Conservation (phyloP, 2,113 vertebrate genomes). For the Albula glossodonta region DNA sequence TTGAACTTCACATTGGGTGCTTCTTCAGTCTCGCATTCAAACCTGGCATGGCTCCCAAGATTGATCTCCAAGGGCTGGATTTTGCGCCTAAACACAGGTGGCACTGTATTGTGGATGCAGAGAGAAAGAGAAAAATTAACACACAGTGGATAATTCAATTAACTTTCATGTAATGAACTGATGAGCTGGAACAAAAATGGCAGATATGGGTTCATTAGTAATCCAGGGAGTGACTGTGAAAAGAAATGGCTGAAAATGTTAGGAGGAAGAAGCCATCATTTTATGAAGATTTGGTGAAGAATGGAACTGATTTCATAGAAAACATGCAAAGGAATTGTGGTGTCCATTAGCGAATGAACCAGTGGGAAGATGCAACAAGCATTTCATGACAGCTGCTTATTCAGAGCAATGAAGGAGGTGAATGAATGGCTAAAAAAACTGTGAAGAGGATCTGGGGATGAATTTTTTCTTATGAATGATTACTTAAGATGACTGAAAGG, state of each 20-base stretch:
- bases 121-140: background rate
- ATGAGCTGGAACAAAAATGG: constrained; percentile 47
- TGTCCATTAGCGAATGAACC: constrained; percentile 1
- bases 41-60: constrained; percentile 82
- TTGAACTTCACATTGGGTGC: constrained; percentile 87
- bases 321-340: background rate
- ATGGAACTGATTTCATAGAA: constrained; percentile 31
- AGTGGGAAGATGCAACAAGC: background rate
- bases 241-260: constrained; percentile 51
- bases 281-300: constrained; percentile 39
- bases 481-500: background rate
- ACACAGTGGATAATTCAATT: background rate
- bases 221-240: constrained; percentile 70
- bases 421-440: background rate
- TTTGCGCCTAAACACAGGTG: constrained; percentile 85
- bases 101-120: constrained; percentile 71
- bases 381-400: background rate
- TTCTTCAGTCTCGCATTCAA: constrained; percentile 88
- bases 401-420: background rate
- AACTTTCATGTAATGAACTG: constrained; percentile 1
- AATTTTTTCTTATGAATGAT: background rate
- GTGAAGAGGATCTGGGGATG: background rate
- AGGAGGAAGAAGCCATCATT: constrained; percentile 50
- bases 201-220: constrained; percentile 46
- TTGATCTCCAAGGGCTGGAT: constrained; percentile 82